Evolutionary conservation across 2,113 vertebrate species (phyloP), one percentile per base, ranked within the genome.

Genomic region (Agapornis roseicollis): DNA sequence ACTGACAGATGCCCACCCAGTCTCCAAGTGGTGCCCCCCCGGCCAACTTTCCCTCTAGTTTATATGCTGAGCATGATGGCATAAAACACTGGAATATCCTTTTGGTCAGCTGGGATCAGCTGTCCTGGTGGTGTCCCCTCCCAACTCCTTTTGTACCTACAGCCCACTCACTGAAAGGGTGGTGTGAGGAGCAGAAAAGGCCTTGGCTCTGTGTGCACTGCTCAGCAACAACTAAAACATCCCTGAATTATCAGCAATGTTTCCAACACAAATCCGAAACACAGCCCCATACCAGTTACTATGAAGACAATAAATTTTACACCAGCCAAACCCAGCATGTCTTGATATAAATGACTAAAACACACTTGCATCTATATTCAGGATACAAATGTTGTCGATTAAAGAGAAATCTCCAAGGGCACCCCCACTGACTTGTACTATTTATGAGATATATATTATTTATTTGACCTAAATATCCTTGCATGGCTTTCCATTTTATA

Each of bases 401-500:
- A 19, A 70, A 88, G 37, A 61, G 55, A 66, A 89, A 39, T 46
- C 71, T 80, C 58, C 29, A 23, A 77, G 37, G 60, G 52, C 1
- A 3, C 2, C 5, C 60, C 49, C 55, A 42, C 49, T 85, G 42
- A 33, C 29, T 89, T 85, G 35, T 70, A 50, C 74, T 85, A 46
- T 93, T 96, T 90, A 73, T 91, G 71, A 93, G 63, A 33, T 49
- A 94, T 82, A 10, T 80, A 80, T 77, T 80, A 94, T 93, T 95
- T 95, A 91, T 93, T 87, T 96, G 79, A 91, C 93, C 88, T 93
- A 85, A 93, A 97, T 95, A 93, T 88, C 58, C 58, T 4, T 89
- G 13, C 85, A 42, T 64, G 74, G 37, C 28, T 77, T 97, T 71
- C 71, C 27, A 44, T 90, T 79, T 73, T 6, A 9, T 73, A 23